Conservation (phyloP, 1,140 invertebrate genomes). For the Nomia melanderi region DNA sequence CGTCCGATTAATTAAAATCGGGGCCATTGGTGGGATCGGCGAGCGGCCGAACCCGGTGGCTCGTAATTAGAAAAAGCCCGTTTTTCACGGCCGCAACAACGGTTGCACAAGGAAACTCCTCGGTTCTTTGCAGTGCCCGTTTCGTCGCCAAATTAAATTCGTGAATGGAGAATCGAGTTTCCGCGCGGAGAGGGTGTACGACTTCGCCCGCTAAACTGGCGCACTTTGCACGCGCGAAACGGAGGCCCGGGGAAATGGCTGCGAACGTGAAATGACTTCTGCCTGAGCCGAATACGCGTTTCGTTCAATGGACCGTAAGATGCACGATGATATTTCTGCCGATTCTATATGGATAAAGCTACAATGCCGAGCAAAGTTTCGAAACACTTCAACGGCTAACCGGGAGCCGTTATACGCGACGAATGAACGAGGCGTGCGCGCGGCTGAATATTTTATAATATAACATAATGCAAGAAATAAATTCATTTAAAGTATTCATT, state of each 20-base stretch:
- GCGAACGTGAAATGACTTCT: constrained; percentile 4
- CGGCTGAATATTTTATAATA: too few relatives aligned
- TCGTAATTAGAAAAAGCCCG: not conserved
- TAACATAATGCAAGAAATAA: too few relatives aligned
- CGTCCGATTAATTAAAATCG: constrained; percentile 27
- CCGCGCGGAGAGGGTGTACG: not conserved
- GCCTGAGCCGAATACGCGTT: not conserved
- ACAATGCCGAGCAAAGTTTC: too few relatives aligned
- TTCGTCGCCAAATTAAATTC: constrained; percentile 8
- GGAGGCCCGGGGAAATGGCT: not conserved
- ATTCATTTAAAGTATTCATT: too few relatives aligned
- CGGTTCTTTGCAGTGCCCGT: not conserved
- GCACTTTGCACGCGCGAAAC: constrained; percentile 5
- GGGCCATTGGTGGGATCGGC: not conserved
- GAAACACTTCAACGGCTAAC: too few relatives aligned
- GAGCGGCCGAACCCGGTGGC: not conserved
- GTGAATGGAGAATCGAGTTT: not conserved
- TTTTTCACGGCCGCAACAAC: constrained; percentile 1
- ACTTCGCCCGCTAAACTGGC: not conserved
- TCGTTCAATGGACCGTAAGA: not conserved
- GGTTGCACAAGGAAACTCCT: not conserved
- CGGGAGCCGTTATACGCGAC: too few relatives aligned
- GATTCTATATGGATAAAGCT: too few relatives aligned
- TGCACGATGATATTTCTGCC: not conserved
- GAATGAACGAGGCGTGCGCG: too few relatives aligned